Conservation (phyloP, 2,797 vertebrate species). For the Silurus aristotelis region DNA sequence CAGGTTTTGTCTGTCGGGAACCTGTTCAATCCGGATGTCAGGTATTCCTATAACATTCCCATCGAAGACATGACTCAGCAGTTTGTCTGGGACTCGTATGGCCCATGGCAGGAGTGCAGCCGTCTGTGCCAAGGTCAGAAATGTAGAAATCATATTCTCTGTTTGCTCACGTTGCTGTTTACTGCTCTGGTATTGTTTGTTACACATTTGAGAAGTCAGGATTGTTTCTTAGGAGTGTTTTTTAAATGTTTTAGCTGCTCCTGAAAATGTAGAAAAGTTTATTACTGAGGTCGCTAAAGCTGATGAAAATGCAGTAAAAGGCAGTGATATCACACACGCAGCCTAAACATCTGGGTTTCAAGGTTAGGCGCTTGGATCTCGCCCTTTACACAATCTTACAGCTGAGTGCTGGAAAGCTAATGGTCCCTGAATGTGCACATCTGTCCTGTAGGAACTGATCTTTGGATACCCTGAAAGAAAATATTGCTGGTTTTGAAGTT, state of each 20-base stretch:
- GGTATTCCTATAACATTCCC: conserved; percentile 95
- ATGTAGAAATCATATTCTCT: neutral
- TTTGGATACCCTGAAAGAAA: neutral
- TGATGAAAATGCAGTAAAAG: conserved; percentile 9
- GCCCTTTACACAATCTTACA: neutral
- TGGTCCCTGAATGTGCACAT: neutral
- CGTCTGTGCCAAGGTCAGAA: conserved; percentile 92
- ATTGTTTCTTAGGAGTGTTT: neutral
- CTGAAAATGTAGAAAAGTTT: neutral
- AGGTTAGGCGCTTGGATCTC: conserved; percentile 18
- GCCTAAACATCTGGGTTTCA: conserved; percentile 37
- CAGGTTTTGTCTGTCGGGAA: conserved; percentile 96
- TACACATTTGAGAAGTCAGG: neutral
- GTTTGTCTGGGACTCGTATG: conserved; percentile 93
- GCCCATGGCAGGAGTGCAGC: conserved; percentile 94
- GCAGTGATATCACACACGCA: conserved; percentile 9
- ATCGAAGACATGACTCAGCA: conserved; percentile 94
- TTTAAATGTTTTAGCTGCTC: neutral
- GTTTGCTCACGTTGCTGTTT: neutral
- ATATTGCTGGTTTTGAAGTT: neutral
- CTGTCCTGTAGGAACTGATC: neutral
- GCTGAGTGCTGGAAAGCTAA: neutral
- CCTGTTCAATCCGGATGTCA: conserved; percentile 93
- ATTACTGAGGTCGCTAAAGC: conserved; percentile 24
- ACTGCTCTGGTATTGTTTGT: neutral